Base-by-base conservation (phyloP, 2,113 vertebrate genomes). In the Azemiops feae region DNA sequence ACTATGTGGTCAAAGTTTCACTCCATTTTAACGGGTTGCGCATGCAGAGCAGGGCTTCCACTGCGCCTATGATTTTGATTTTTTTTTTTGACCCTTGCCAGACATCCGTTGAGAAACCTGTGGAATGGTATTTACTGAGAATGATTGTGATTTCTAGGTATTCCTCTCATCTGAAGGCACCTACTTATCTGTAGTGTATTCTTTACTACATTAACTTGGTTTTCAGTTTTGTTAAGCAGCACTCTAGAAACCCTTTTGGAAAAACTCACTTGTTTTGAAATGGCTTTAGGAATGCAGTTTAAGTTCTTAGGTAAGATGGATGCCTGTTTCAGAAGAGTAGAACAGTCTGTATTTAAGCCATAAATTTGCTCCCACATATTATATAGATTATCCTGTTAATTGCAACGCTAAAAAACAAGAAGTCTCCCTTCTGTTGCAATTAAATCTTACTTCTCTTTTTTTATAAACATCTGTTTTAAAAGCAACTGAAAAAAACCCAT, bases 291-390 rank as follows among this genome's bases (percentile, higher is more conserved):
- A 11, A 7, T 0, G 25, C 50, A 54, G 85, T 30, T 1, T 4
- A 50, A 85, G 9, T 88, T 12, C 34, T 74, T 0, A 92, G 93
- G 89, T 95, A 95, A 96, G 0, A 85, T 64, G 86, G 95, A 94
- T 30, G 90, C 1, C 34, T 87, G 91, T 94, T 92, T 53, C 14
- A 25, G 3, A 81, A 95, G 96, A 95, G 93, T 95, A 34, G 94
- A 88, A 91, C 92, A 27, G 95, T 93, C 95, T 91, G 22, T 12
- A 52, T 96, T 94, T 92, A 93, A 96, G 39, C 10, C 3, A 93
- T 95, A 90, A 85, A 94, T 96, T 95, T 95, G 96, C 39, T 60
- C 96, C 97, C 93, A 95, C 95, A 45, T 89, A 85, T 92, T 94
- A 95, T 30, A n/a, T 85, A 93, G 4, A 3, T 95, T 96, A 90